Evolutionary conservation across 2,113 vertebrate genomes (phyloP).

Genomic region (Stomatorhinus ivindoensis): DNA sequence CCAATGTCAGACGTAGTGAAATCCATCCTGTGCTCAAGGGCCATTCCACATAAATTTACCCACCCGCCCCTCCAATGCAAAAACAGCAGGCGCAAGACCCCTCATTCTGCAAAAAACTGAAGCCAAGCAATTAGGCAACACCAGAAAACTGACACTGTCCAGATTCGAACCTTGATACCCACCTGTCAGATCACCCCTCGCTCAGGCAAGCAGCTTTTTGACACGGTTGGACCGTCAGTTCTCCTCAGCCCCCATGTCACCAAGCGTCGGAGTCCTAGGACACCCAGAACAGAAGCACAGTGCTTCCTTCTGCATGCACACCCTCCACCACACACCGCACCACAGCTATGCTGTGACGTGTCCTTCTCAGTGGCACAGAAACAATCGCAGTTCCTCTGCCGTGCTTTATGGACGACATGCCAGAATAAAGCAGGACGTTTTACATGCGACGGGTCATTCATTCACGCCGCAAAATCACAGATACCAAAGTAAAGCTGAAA

Average conservation of each 20-base stretch:
- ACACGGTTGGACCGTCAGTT: background rate
- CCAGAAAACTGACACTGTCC: background rate
- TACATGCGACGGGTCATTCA: conserved; percentile 53
- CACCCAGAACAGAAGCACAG: background rate
- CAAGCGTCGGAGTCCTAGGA: background rate
- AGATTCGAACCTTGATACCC: background rate
- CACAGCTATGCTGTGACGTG: background rate
- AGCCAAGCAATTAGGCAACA: background rate
- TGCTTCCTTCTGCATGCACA: background rate
- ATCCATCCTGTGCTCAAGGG: background rate
- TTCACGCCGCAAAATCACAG: conserved; percentile 45
- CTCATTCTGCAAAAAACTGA: background rate
- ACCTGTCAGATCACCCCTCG: background rate
- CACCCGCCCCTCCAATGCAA: background rate
- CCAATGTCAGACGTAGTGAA: background rate
- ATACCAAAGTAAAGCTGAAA: conserved; percentile 51
- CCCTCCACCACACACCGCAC: background rate
- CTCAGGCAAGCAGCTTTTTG: background rate
- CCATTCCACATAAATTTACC: background rate
- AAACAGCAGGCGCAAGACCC: background rate
- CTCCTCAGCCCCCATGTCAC: background rate
- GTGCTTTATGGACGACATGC: conserved; percentile 53
- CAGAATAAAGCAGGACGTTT: conserved; percentile 38
- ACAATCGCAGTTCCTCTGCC: conserved; percentile 25
- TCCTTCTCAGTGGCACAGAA: background rate